Evolutionary conservation across 2,797 vertebrate genomes (phyloP).

Genomic region (Neoniphon sammara): DNA sequence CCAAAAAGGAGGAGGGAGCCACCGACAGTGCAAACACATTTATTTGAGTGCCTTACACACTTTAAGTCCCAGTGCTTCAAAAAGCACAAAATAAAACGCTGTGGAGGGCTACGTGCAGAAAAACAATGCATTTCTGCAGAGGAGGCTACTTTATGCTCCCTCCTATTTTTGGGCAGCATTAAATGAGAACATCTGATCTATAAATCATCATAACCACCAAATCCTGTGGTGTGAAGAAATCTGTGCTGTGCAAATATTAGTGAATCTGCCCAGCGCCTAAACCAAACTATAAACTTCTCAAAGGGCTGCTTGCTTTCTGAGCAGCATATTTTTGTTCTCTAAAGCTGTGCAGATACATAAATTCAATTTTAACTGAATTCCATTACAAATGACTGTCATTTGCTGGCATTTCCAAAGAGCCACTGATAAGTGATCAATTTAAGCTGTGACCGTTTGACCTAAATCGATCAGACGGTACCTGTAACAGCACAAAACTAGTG

Average conservation of each 20-base stretch:
- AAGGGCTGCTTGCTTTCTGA: constrained; percentile 9
- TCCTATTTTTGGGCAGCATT: too few relatives aligned
- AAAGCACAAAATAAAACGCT: too few relatives aligned
- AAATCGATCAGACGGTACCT: constrained; percentile 25
- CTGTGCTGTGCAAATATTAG: constrained; percentile 5
- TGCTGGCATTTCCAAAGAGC: constrained; percentile 62
- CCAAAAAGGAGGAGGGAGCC: too few relatives aligned
- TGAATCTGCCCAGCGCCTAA: constrained; percentile 16
- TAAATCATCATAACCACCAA: constrained; percentile 34
- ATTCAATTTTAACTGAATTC: constrained; percentile 75
- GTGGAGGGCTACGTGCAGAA: too few relatives aligned
- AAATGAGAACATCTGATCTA: constrained; percentile 37
- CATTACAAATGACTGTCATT: constrained; percentile 66
- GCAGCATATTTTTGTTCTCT: constrained; percentile 8
- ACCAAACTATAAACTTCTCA: constrained; percentile 3
- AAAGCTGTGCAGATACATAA: constrained; percentile 56
- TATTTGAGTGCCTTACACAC: too few relatives aligned
- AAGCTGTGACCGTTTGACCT: constrained; percentile 58
- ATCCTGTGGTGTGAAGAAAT: constrained; percentile 10
- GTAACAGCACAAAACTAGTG: constrained; percentile 28
- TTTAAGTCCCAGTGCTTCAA: too few relatives aligned
- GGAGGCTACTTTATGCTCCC: too few relatives aligned
- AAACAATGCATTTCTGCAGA: too few relatives aligned
- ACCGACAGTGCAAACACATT: too few relatives aligned
- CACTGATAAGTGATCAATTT: constrained; percentile 67